These are phyloP conservation scores for Sphaerophoria taeniata DNA, from an alignment of 2,888 invertebrate species.

Conservation along the genomic window DNA sequence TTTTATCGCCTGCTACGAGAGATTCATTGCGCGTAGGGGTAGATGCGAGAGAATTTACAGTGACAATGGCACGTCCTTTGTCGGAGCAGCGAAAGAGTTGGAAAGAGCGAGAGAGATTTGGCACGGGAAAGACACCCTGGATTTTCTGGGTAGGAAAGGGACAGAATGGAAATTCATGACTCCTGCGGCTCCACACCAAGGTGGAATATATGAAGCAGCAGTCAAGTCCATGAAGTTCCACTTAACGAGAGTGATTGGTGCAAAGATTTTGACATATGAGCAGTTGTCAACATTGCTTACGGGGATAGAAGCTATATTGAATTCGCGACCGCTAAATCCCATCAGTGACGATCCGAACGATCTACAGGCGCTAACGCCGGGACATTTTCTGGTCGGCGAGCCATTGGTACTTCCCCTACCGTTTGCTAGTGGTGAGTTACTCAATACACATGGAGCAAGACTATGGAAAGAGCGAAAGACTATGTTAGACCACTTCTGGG, in stretches of 20 bases:
- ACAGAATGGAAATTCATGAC: slow-evolving; percentile 3
- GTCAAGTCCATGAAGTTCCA: too few species aligned
- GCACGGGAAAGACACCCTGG: background rate
- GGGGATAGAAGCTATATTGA: background rate
- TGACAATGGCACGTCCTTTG: slow-evolving; percentile 77
- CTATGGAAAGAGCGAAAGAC: slow-evolving; percentile 1
- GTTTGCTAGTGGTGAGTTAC: background rate
- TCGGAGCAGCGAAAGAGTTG: slow-evolving; percentile 74
- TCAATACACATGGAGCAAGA: background rate
- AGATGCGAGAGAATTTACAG: slow-evolving; percentile 73
- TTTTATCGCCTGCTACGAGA: slow-evolving; percentile 48
- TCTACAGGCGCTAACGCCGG: slow-evolving; percentile 9
- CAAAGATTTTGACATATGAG: background rate
- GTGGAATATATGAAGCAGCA: too few species aligned
- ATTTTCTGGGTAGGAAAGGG: background rate
- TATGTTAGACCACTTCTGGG: slow-evolving; percentile 11
- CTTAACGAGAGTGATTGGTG: background rate
- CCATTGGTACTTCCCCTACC: slow-evolving; percentile 1
- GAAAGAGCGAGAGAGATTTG: slow-evolving; percentile 1
- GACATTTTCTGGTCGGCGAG: slow-evolving; percentile 16
- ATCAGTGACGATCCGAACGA: slow-evolving; percentile 5
- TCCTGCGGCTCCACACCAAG: too few species aligned
- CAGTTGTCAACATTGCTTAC: background rate
- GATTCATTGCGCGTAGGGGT: slow-evolving; percentile 76
- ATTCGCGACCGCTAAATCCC: background rate